Evolutionary conservation across 2,113 vertebrate genomes (phyloP), one percentile per base, ranked within the genome.

Genomic region (Butorides virescens): DNA sequence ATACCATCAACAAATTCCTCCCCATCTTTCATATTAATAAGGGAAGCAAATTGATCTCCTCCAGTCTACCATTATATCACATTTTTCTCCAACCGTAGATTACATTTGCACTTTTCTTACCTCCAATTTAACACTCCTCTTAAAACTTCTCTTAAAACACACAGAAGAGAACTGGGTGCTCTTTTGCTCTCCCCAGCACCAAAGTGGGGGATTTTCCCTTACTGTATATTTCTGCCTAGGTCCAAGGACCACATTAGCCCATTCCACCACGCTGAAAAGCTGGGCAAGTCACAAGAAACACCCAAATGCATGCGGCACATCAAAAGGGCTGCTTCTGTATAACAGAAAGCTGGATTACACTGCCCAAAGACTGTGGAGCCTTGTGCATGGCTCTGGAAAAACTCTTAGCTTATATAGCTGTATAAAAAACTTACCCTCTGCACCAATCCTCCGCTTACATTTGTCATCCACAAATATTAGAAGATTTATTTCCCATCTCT

Each of bases 21-120:
- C 53, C 59, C 39, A 88, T 92, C 78, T 92, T 92, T 95, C 86
- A 61, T 67, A 67, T 86, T 94, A 93, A 86, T 84, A 96, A 91
- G 87, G 79, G 73, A 88, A 94, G 79, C 26, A 94, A 92, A 92
- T 7, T 87, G 42, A 91, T 86, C 44, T 89, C 36, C 23, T 91
- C 49, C 76, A 93, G 65, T 65, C 76, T 91, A 78, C 79, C 32
- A 63, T 29, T 77, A 55, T 17, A 80, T 36, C 39, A 55, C 44
- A 58, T 52, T 95, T 73, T 96, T 73, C 63, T 90, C 1, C 2
- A 0, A 37, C 32, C 39, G 92, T 19, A 76, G 46, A 76, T 70
- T 46, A 68, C 11, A 10, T 70, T 74, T 90, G 71, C 14, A 73
- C 37, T 73, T 90, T 27, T 90, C 55, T 79, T 91, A 58, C 11